Base-by-base conservation (phyloP, 1,140 invertebrate genomes). In the Saccostrea echinata region DNA sequence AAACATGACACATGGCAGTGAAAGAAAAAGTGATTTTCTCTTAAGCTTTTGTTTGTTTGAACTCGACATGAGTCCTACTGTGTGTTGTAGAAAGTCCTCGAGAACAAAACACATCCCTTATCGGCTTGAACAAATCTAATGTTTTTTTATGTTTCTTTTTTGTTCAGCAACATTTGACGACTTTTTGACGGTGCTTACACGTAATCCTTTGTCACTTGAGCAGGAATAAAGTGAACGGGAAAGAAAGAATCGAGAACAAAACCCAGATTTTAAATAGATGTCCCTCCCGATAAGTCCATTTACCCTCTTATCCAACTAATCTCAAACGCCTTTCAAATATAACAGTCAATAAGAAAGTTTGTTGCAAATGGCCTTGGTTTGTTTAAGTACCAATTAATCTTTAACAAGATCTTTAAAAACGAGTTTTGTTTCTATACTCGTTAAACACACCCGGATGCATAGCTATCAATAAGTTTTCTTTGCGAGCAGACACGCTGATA, bases 301-400 rank as follows among this genome's bases (percentile, higher is more conserved):
- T 76, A 27, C 68, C 27, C 27, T 33, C 68, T 76, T 76, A 76
- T 76, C 68, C 68, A 33, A 13, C 68, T 76, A 76, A 76, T 76
- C 68, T 76, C 68, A 33, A 30, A 76, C 68, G 30, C 68, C 68
- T 76, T 76, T 76, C 86, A 87, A 84, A 30, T n/a, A 52, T n/a
- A 24, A 52, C 57, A 87, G 30, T 87, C 80, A 83, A 57, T 33
- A 27, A 35, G 51, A 52, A 84, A 57, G 51, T 84, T 57, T 84
- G 82, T 84, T n/a, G 16, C 82, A n/a, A 84, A 84, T 21, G 51
- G 43, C 51, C 84, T 24, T n/a, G 57, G 24, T 30, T 35, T 33
- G 12, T 43, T 68, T 85, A 57, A 57, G 35, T 85, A 21, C 33
- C 35, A 18, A 33, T 64, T 43, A 61, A 57, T 64, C 27, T 61